Evolutionary conservation across 1,140 invertebrate species (phyloP).

Genomic region (Asbolus verrucosus): DNA sequence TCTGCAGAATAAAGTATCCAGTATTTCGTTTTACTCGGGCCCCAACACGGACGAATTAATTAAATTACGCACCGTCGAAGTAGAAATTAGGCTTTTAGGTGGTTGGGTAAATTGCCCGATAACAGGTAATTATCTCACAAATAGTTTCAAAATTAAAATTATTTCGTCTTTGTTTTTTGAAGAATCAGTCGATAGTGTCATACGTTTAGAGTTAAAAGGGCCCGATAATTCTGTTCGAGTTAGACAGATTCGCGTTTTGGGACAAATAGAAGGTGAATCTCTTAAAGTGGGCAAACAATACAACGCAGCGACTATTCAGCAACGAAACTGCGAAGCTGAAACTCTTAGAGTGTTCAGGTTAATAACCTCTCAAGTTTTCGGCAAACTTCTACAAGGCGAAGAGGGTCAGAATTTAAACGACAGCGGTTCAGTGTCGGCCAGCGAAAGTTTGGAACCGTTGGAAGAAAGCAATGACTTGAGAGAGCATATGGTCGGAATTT

Average conservation of each 20-base stretch:
- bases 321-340: slow-evolving; percentile 90
- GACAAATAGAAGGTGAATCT: slow-evolving; percentile 70
- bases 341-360: slow-evolving; percentile 94
- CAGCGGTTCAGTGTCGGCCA: slow-evolving; percentile 64
- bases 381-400: slow-evolving; percentile 82
- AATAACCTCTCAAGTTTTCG: slow-evolving; percentile 94
- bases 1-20: slow-evolving; percentile 87
- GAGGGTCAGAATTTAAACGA: slow-evolving; percentile 63
- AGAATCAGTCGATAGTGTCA: slow-evolving; percentile 69
- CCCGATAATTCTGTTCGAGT: slow-evolving; percentile 90
- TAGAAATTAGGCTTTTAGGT: slow-evolving; percentile 80
- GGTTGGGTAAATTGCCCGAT: slow-evolving; percentile 91
- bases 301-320: slow-evolving; percentile 74
- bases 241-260: slow-evolving; percentile 81
- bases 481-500: slow-evolving; percentile 96
- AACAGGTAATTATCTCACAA: too few relatives aligned
- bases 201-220: slow-evolving; percentile 89
- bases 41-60: slow-evolving; percentile 82
- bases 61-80: slow-evolving; percentile 83
- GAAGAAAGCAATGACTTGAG: slow-evolving; percentile 88
- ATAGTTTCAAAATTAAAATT: not conserved
- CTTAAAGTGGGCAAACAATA: slow-evolving; percentile 68
- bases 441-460: slow-evolving; percentile 68
- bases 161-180: slow-evolving; percentile 41
- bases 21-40: slow-evolving; percentile 85